Conservation (phyloP, 1,140 invertebrate genomes). For the Hypsibius dujardini region DNA sequence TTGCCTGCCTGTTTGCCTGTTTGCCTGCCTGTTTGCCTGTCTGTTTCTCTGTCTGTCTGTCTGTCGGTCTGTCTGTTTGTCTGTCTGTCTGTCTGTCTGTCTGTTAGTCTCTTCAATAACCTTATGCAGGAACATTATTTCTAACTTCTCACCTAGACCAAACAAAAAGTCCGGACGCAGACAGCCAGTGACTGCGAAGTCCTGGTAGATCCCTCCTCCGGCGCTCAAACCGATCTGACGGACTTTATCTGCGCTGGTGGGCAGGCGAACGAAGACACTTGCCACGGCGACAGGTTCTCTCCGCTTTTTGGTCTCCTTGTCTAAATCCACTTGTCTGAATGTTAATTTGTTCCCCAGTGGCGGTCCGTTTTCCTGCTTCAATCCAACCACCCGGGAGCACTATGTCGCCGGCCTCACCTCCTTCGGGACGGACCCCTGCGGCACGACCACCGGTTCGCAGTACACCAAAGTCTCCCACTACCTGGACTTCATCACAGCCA, state of each 20-base stretch:
- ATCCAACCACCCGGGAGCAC: neutral
- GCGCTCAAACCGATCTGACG: neutral
- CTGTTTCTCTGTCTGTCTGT: too few species aligned
- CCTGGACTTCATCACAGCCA: neutral
- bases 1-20: too few species aligned
- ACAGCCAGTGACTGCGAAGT: neutral
- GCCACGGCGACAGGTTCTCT: neutral
- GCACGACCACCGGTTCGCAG: neutral
- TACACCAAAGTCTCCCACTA: neutral
- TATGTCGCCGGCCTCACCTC: conserved; percentile 8
- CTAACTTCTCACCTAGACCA: too few species aligned
- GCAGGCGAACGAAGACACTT: neutral
- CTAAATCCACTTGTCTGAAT: neutral
- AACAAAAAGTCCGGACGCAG: neutral
- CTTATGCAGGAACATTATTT: too few species aligned
- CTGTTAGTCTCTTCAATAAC: too few species aligned
- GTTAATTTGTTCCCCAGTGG: neutral
- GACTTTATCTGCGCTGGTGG: conserved; percentile 5
- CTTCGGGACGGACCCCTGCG: neutral
- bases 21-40: too few species aligned
- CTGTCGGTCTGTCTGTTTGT: too few species aligned
- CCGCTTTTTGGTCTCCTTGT: neutral
- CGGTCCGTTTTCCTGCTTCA: neutral
- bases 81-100: too few species aligned
- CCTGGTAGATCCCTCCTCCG: neutral